These are phyloP conservation scores for Periparus ater DNA, from an alignment of 2,797 vertebrate species.

Conservation along the genomic window DNA sequence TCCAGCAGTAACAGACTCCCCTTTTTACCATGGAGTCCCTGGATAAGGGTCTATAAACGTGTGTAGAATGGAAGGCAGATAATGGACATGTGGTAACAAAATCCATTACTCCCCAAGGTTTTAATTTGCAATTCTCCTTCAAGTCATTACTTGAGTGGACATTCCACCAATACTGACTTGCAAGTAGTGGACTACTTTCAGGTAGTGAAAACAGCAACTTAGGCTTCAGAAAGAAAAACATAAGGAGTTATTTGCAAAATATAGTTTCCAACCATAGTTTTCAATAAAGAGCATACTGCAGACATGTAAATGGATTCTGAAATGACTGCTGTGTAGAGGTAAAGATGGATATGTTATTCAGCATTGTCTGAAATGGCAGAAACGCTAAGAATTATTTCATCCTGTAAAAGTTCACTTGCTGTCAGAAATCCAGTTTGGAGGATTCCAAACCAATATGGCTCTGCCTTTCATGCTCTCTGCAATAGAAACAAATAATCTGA, in stretches of 20 bases:
- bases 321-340: not conserved
- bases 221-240: not conserved
- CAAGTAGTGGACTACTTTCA: not conserved
- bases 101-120: not conserved
- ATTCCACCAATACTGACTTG: not conserved
- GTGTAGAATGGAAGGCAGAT: not conserved
- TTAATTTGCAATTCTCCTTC: not conserved
- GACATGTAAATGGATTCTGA: not conserved
- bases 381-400: not conserved
- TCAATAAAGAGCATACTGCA: not conserved
- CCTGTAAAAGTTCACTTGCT: constrained; percentile 16
- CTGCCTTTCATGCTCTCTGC: constrained; percentile 30
- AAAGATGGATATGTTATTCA: constrained; percentile 6
- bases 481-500: constrained; percentile 26
- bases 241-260: not conserved
- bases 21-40: not conserved
- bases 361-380: constrained; percentile 13
- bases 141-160: not conserved
- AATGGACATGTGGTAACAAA: not conserved
- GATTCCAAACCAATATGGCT: constrained; percentile 19
- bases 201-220: not conserved
- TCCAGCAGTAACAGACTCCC: not conserved
- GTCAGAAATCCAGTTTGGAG: constrained; percentile 41
- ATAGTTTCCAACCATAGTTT: not conserved
- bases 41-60: not conserved